A percentile compares a stretch with the other conserved stretches of the same genome.
phyloP scores from a whole-genome alignment of 2,113 vertebrate species.

The Tympanuchus pallidicinctus region DNA sequence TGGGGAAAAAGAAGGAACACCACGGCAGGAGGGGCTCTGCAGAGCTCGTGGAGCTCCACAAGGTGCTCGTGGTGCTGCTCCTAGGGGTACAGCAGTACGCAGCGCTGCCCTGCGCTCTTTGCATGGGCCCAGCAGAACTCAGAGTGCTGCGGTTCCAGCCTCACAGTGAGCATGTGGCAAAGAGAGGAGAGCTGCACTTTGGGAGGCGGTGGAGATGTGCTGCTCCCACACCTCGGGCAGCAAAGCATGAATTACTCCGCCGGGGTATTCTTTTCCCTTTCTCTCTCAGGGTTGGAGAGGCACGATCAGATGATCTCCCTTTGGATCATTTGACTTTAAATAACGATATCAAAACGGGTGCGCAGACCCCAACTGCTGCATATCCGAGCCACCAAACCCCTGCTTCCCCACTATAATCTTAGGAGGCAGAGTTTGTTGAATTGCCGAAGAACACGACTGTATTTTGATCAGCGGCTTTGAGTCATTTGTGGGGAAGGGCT shows the following conservation, averaged over 20 bases:
- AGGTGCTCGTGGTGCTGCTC: neutral
- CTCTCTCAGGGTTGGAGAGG: neutral
- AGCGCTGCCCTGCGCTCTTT: neutral
- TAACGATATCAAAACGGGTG: neutral
- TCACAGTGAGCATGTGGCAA: neutral
- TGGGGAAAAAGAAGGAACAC: neutral
- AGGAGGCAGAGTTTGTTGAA: constrained; percentile 26
- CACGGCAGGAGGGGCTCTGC: fast-evolving
- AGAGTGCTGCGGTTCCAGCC: neutral
- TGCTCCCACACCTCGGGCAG: neutral
- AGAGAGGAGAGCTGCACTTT: neutral
- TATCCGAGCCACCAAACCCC: neutral
- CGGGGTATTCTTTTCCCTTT: neutral
- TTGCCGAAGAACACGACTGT: constrained; percentile 45
- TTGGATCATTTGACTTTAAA: neutral
- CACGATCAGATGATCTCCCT: neutral
- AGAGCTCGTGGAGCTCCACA: neutral
- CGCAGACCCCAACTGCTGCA: neutral
- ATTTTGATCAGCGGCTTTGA: constrained; percentile 60
- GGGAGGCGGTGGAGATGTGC: neutral
- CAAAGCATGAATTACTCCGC: neutral
- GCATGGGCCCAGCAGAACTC: neutral
- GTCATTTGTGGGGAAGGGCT: constrained; percentile 63
- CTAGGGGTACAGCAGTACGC: neutral
- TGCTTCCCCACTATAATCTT: neutral